phyloP scores from a whole-genome alignment of 2,888 invertebrate species.

The Metacarcinus magister region DNA sequence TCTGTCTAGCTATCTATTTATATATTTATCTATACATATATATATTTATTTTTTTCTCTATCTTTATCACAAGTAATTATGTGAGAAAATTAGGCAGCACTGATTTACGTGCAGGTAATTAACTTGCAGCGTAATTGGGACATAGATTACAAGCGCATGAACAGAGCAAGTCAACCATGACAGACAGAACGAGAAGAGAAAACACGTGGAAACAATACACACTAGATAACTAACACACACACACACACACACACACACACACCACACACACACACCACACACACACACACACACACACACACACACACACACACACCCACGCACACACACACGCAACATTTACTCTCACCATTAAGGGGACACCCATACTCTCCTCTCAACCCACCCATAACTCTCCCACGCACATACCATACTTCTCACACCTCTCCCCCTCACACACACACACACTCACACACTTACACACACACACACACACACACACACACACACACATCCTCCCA shows the following conservation, averaged over 20 bases:
- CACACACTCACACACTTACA: not conserved
- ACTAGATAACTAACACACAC: no score
- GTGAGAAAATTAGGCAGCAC: not conserved
- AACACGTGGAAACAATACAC: not conserved
- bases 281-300: no score
- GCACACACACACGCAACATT: not conserved
- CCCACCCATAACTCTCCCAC: not conserved
- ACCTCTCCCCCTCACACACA: conserved; percentile 6
- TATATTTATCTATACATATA: not conserved
- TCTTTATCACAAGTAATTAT: not conserved
- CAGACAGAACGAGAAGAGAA: not conserved
- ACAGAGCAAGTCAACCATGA: not conserved
- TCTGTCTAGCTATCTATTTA: not conserved
- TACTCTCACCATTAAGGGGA: not conserved
- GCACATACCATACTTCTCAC: not conserved
- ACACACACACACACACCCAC: no score
- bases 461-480: not conserved
- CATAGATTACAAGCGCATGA: not conserved
- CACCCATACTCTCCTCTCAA: not conserved
- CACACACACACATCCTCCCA: not conserved
- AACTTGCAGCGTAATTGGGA: not conserved
- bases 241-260: no score
- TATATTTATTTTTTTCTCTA: not conserved
- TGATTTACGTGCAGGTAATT: not conserved
- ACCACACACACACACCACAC: no score